A percentile compares a stretch with the other conserved stretches of the same genome.
Evolutionary conservation across 1,140 invertebrate species (phyloP).

Genomic region (Heliconius himera): DNA sequence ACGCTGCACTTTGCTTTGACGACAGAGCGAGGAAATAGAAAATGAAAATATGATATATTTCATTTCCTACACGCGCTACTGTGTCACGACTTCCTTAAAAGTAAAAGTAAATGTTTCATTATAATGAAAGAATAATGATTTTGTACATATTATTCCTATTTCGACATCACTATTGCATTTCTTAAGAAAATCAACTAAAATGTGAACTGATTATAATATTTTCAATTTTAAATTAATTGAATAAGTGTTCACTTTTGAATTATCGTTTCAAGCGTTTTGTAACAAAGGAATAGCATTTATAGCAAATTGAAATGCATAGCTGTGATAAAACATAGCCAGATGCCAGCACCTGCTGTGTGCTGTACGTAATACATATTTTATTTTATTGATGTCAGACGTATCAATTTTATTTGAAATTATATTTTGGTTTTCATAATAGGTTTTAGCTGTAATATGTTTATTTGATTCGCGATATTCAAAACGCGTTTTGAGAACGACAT

Average conservation of each 20-base stretch:
- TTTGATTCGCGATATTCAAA: too few relatives aligned
- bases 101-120: too few relatives aligned
- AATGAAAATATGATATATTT: too few relatives aligned
- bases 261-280: not conserved
- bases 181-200: not conserved
- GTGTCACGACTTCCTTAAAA: too few relatives aligned
- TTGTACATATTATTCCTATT: too few relatives aligned
- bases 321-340: not conserved
- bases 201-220: not conserved
- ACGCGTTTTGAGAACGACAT: too few relatives aligned
- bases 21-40: too few relatives aligned
- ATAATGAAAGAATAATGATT: too few relatives aligned
- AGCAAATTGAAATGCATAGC: constrained; percentile 13
- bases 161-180: too few relatives aligned
- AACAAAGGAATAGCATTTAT: constrained; percentile 19
- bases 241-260: constrained; percentile 2
- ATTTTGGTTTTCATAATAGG: constrained; percentile 8
- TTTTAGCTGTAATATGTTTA: too few relatives aligned
- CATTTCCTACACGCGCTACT: too few relatives aligned
- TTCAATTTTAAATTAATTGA: constrained; percentile 1
- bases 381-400: constrained; percentile 12
- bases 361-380: not conserved
- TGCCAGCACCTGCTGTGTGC: constrained; percentile 1
- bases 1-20: too few relatives aligned
- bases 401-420: constrained; percentile 3